Conservation (phyloP, 1,140 invertebrate species). For the Leptinotarsa undecemlineata region DNA sequence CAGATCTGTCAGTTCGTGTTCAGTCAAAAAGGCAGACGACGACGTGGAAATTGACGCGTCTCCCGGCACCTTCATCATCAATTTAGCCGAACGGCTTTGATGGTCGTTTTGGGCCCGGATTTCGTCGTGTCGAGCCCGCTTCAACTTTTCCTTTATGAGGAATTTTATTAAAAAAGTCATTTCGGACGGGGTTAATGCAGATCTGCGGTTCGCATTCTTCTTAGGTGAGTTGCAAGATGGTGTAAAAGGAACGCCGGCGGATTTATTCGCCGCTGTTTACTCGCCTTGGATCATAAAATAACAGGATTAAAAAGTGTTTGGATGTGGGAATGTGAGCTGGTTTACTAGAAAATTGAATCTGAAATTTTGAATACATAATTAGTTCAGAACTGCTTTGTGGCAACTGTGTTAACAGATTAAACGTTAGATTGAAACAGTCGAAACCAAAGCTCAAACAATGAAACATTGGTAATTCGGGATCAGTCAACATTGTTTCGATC, state of each 20-base stretch:
- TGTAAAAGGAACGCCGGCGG: background rate
- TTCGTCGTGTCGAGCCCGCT: background rate
- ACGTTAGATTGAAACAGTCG: no score
- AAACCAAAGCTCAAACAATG: no score
- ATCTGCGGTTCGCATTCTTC: background rate
- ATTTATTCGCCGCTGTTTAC: background rate
- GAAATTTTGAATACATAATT: no score
- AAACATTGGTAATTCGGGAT: no score
- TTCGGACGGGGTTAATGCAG: background rate
- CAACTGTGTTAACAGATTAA: no score
- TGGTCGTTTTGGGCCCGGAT: background rate
- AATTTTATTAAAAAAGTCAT: slow-evolving; percentile 5
- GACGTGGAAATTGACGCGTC: background rate
- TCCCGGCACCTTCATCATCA: background rate
- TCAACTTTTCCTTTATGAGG: slow-evolving; percentile 1
- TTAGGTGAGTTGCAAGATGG: background rate
- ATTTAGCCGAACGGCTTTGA: slow-evolving; percentile 1
- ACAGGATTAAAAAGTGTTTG: no score
- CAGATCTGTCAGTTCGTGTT: slow-evolving; percentile 13
- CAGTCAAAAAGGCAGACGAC: background rate
- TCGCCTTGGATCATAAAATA: background rate
- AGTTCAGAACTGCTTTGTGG: no score
- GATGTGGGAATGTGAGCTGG: no score
- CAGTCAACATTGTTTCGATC: no score
- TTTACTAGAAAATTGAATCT: no score